Base-by-base conservation (phyloP, 2,797 vertebrate species). In the Gymnodraco acuticeps region DNA sequence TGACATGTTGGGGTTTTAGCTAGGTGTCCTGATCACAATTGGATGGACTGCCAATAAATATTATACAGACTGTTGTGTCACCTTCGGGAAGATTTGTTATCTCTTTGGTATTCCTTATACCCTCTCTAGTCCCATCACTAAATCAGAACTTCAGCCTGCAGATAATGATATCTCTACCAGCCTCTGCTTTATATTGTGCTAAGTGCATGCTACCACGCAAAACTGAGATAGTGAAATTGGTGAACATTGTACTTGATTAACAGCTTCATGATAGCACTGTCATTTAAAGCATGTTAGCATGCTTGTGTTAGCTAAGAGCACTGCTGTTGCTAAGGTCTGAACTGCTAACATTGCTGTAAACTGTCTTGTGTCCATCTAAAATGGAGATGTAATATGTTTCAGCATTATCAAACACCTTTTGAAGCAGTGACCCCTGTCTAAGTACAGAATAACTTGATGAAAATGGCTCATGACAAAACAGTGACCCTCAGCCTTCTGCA, bases 381-480 rank as follows among this genome's bases (percentile, higher is more conserved):
- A 23, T 23, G 2, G 10, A 68, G 42, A 3, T 41, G 2, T 12
- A 17, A 43, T 13, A 12, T 59, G 43, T 59, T 46, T 64, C 10
- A 59, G 31, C 42, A 53, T 63, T 23, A 62, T 54, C 16, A 51
- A 13, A 45, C 16, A 10, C 6, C n/a, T 31, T 42, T 59, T 70
- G 17, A 23, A 33, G 47, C 33, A 60, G 7, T 50, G n/a, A 27
- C 42, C 48, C 45, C 31, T n/a, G 23, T 70, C 17, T 65, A 48
- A 63, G 58, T 56, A 72, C 48, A 70, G 17, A 41, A 64, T 47
- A 70, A 66, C 59, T 60, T 68, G 33, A 56, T 60, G 31, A 54
- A 27, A 77, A 77, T 62, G 27, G 47, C 55, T 64, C 54, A 31
- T 70, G 43, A 79, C 59, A 69, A 33, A 66, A 11, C 52, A n/a